phyloP scores from a whole-genome alignment of 2,113 vertebrate species.

The Tonatia bakeri region DNA sequence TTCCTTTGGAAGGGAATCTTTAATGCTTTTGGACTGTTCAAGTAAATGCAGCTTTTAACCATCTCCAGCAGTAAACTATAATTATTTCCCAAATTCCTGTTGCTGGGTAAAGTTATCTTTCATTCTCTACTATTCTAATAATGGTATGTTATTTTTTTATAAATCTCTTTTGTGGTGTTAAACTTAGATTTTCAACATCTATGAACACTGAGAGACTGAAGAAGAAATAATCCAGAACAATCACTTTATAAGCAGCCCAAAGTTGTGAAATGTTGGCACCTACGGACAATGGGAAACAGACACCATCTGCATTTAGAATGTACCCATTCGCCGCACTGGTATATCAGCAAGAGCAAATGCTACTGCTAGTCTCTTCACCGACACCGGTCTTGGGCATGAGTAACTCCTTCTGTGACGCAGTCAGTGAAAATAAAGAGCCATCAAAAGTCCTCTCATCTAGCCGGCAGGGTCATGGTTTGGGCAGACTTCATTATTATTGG shows the following conservation, averaged over 20 bases:
- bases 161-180: slow-evolving; percentile 74
- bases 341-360: slow-evolving; percentile 8
- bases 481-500: not conserved
- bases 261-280: slow-evolving; percentile 63
- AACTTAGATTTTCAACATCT: slow-evolving; percentile 77
- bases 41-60: slow-evolving; percentile 45
- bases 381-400: rapidly evolving
- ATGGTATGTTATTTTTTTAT: slow-evolving; percentile 77
- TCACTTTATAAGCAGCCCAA: slow-evolving; percentile 33
- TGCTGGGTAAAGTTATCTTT: slow-evolving; percentile 67
- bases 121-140: slow-evolving; percentile 79
- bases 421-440: slow-evolving; percentile 50
- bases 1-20: slow-evolving; percentile 76
- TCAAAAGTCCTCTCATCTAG: not conserved
- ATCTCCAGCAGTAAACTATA: slow-evolving; percentile 59
- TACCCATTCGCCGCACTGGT: not conserved
- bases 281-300: slow-evolving; percentile 18
- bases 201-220: slow-evolving; percentile 62
- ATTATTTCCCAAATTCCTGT: slow-evolving; percentile 64
- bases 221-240: slow-evolving; percentile 64
- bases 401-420: not conserved
- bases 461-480: slow-evolving; percentile 29
- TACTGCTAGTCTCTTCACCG: not conserved
- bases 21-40: slow-evolving; percentile 66
- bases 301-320: not conserved